phyloP scores from a whole-genome alignment of 2,888 invertebrate genomes.

The Halictus ligatus region DNA sequence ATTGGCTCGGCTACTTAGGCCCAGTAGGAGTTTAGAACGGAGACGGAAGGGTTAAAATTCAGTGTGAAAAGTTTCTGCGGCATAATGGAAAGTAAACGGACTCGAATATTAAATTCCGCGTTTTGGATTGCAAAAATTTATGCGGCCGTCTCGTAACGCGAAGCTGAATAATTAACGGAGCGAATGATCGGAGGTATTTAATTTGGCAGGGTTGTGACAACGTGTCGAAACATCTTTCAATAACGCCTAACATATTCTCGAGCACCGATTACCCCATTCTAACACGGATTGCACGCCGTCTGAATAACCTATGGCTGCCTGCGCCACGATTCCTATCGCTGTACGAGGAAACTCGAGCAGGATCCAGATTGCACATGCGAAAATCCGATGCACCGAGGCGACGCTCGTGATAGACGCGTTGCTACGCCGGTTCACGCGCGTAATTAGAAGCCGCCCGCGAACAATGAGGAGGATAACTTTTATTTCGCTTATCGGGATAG shows the following conservation, averaged over 20 bases:
- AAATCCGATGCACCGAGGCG: slow-evolving; percentile 51
- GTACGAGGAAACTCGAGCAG: slow-evolving; percentile 57
- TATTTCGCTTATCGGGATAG: slow-evolving; percentile 81
- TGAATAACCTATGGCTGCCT: slow-evolving; percentile 46
- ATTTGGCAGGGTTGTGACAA: background rate
- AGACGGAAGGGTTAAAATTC: no score
- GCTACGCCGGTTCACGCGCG: slow-evolving; percentile 68
- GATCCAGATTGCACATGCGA: slow-evolving; percentile 59
- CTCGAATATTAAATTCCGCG: no score
- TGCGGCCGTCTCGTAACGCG: background rate
- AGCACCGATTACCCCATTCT: slow-evolving; percentile 47
- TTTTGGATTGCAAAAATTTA: background rate
- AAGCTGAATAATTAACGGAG: background rate
- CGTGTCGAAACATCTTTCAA: slow-evolving; percentile 11
- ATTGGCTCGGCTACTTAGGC: no score
- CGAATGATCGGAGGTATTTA: background rate
- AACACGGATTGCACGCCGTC: slow-evolving; percentile 38
- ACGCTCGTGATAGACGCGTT: slow-evolving; percentile 46
- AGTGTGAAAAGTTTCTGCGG: no score
- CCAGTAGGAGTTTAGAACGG: no score
- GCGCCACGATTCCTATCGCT: slow-evolving; percentile 54
- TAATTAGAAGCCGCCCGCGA: slow-evolving; percentile 81
- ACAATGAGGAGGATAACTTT: slow-evolving; percentile 83
- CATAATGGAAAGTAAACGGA: no score
- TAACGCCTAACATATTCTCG: slow-evolving; percentile 23